Evolutionary conservation across 2,888 invertebrate genomes (phyloP), one percentile per base, ranked within the genome.

Genomic region (Psylliodes chrysocephalus): DNA sequence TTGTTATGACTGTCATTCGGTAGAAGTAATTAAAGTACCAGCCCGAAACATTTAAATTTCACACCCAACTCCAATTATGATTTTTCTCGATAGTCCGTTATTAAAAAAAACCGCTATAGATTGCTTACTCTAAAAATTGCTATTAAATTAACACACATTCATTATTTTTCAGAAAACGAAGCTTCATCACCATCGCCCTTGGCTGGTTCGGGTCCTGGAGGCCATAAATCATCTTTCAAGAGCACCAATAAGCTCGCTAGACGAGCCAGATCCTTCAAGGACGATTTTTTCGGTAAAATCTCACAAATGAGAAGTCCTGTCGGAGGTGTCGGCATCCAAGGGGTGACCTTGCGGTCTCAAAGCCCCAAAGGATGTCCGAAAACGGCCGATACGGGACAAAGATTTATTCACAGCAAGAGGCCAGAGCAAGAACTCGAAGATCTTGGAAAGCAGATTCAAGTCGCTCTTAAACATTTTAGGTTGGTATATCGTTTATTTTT

Each of bases 191-290:
- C 77, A 49, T 81, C 79, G 33, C 81, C 81, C 35, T 65, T 81
- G 75, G 78, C 80, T 19, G 79, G 81, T 49, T 67, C 78, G 8
- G 83, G 86, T 71, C 86, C 88, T 68, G 87, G 89, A 71, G 91
- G 91, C 62, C 90, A 90, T 80, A 92, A 92, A 79, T 90, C 91
- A 73, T 90, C 90, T 69, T 84, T 90, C 82, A 91, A 92, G 79
- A 91, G 93, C 79, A 93, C 92, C 73, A 61, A 61, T 54, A 93
- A 93, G 83, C 86, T 95, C 84, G 94, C 94, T 63, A 86, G 93
- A 72, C 88, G 95, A 71, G 95, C 95, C 69, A 90, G 94, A 75
- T 94, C 94, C 71, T 95, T 95, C 85, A 95, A 95, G 85, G 94
- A 95, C 88, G 95, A 95, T 84, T 89, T 95, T 78, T 87, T 95